phyloP scores from a whole-genome alignment of 1,140 invertebrate species.

The Pissodes strobi region DNA sequence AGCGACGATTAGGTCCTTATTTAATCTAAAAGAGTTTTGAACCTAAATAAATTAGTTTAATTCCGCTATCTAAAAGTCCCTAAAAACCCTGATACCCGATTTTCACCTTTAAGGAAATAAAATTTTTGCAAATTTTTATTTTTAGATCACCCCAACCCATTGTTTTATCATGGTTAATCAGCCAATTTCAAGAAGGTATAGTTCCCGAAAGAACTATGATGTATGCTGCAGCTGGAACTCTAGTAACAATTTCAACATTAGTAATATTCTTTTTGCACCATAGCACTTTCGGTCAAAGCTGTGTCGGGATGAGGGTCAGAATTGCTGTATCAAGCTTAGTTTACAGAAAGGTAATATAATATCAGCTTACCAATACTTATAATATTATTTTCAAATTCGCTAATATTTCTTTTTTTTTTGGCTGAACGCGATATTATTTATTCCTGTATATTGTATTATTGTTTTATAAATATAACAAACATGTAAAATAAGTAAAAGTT shows the following conservation, averaged over 20 bases:
- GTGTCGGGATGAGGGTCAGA: slow-evolving; percentile 65
- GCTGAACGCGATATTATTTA: neutral
- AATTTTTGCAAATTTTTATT: too few species aligned
- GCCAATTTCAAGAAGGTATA: slow-evolving; percentile 12
- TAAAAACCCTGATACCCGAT: too few species aligned
- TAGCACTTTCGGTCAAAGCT: slow-evolving; percentile 53
- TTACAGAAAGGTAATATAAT: slow-evolving; percentile 64
- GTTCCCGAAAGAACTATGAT: slow-evolving; percentile 25
- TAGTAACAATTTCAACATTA: slow-evolving; percentile 38
- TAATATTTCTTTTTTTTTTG: too few species aligned
- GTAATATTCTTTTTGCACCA: slow-evolving; percentile 49
- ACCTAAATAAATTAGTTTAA: too few species aligned
- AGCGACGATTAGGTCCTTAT: too few species aligned
- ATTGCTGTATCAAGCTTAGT: slow-evolving; percentile 64
- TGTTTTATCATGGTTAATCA: slow-evolving; percentile 55
- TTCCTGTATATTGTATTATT: too few species aligned
- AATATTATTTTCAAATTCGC: neutral
- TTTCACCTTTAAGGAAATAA: too few species aligned
- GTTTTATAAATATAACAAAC: too few species aligned
- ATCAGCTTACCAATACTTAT: neutral
- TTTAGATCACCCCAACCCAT: slow-evolving; percentile 57
- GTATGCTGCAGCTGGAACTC: slow-evolving; percentile 31
- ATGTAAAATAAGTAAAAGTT: too few species aligned
- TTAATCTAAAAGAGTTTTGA: too few species aligned
- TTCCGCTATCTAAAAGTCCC: too few species aligned